Evolutionary conservation across 2,797 vertebrate species (phyloP).

Genomic region (Cyclopterus lumpus): DNA sequence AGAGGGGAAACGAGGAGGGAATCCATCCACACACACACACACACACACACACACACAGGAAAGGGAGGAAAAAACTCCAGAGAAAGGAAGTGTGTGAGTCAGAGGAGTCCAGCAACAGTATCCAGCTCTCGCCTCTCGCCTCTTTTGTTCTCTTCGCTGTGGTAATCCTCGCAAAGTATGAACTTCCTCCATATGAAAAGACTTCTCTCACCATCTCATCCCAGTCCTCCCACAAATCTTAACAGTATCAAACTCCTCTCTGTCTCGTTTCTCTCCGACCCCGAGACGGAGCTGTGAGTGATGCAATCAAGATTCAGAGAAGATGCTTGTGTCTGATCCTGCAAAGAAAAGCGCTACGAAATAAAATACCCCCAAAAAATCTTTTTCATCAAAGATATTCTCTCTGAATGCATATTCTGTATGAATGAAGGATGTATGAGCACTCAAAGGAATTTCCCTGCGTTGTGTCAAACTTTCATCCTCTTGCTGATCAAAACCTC

Average conservation of each 20-base stretch:
- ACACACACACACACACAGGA: neutral
- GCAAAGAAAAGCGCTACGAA: slow-evolving; percentile 2
- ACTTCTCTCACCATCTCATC: neutral
- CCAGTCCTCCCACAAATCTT: neutral
- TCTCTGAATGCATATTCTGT: slow-evolving; percentile 1
- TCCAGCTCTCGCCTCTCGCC: neutral
- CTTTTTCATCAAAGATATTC: slow-evolving; percentile 27
- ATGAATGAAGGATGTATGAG: slow-evolving; percentile 28
- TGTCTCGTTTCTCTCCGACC: slow-evolving; percentile 9
- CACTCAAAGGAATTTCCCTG: slow-evolving; percentile 7
- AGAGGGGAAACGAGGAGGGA: slow-evolving; percentile 53
- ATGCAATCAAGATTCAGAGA: slow-evolving; percentile 34
- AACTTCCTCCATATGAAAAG: slow-evolving; percentile 21
- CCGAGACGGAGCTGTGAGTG: neutral
- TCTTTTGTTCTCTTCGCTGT: slow-evolving; percentile 26
- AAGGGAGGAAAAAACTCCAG: neutral
- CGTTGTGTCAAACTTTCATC: slow-evolving; percentile 33
- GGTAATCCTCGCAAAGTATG: neutral
- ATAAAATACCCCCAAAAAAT: neutral
- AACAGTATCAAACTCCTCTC: neutral
- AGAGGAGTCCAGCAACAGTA: slow-evolving; percentile 11
- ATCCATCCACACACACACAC: neutral
- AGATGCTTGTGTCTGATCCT: slow-evolving; percentile 9
- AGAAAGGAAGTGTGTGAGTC: slow-evolving; percentile 17
- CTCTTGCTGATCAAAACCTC: slow-evolving; percentile 33